phyloP scores from a whole-genome alignment of 2,797 vertebrate genomes.

The Molossus alvarezi region DNA sequence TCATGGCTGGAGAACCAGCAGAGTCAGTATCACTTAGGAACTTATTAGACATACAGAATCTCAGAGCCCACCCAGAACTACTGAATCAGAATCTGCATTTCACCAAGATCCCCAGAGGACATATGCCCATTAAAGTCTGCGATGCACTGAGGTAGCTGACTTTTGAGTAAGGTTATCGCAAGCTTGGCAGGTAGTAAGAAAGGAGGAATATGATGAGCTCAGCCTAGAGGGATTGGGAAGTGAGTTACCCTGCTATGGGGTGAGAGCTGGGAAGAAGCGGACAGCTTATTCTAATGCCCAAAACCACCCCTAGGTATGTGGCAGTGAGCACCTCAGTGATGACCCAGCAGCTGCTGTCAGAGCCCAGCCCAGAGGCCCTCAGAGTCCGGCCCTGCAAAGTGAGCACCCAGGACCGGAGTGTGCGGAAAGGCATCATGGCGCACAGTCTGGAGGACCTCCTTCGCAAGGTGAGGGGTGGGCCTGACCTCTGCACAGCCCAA shows the following conservation, averaged over 20 bases:
- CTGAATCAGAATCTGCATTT: background rate
- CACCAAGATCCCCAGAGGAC: background rate
- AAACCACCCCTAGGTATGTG: constrained; percentile 25
- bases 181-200: background rate
- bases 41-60: background rate
- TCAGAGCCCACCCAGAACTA: background rate
- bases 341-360: constrained; percentile 66
- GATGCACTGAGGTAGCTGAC: background rate
- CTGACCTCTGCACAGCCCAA: background rate
- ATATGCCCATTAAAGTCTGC: background rate
- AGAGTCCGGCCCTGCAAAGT: constrained; percentile 75
- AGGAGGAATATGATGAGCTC: background rate
- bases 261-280: background rate
- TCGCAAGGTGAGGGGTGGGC: constrained; percentile 91
- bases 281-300: background rate
- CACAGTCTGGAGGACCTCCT: constrained; percentile 91
- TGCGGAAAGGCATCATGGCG: constrained; percentile 95
- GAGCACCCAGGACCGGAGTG: constrained; percentile 87
- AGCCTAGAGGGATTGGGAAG: background rate
- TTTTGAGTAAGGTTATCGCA: background rate
- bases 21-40: background rate
- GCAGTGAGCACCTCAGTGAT: constrained; percentile 75
- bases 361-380: background rate
- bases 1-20: background rate
- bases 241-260: background rate